These are phyloP conservation scores for Serilophus lunatus DNA, from an alignment of 2,113 vertebrate species.

Conservation along the genomic window DNA sequence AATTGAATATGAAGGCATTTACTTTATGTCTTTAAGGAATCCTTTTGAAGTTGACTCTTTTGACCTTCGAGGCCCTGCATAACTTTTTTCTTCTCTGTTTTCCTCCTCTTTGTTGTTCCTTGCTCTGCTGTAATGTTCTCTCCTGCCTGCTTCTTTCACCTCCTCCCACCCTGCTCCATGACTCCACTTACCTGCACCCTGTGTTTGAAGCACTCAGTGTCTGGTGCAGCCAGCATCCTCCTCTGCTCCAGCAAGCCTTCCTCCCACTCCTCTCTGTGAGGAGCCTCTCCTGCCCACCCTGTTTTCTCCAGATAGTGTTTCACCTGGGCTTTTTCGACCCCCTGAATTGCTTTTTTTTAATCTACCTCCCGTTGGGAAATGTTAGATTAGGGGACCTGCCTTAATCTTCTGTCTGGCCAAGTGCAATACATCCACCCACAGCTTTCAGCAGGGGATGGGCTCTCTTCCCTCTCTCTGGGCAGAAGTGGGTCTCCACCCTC, in stretches of 20 bases:
- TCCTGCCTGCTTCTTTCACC: slow-evolving; percentile 1
- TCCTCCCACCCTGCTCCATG: not conserved
- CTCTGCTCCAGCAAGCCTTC: not conserved
- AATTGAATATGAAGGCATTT: not conserved
- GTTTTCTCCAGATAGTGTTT: not conserved
- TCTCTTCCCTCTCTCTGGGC: not conserved
- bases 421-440: not conserved
- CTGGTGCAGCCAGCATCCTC: not conserved
- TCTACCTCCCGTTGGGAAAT: slow-evolving; percentile 1
- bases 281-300: not conserved
- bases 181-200: not conserved
- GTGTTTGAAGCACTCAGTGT: not conserved
- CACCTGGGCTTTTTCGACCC: not conserved
- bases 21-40: slow-evolving; percentile 26
- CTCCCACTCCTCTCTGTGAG: not conserved
- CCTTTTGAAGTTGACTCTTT: slow-evolving; percentile 44
- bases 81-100: slow-evolving; percentile 4
- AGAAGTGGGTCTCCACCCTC: not conserved
- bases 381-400: not conserved
- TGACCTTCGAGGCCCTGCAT: slow-evolving; percentile 13
- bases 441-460: slow-evolving; percentile 28
- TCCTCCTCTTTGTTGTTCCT: slow-evolving; percentile 21
- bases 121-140: not conserved
- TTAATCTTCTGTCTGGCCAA: not conserved
- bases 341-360: not conserved